phyloP scores from a whole-genome alignment of 1,140 invertebrate species.

The Drosophila ficusphila region DNA sequence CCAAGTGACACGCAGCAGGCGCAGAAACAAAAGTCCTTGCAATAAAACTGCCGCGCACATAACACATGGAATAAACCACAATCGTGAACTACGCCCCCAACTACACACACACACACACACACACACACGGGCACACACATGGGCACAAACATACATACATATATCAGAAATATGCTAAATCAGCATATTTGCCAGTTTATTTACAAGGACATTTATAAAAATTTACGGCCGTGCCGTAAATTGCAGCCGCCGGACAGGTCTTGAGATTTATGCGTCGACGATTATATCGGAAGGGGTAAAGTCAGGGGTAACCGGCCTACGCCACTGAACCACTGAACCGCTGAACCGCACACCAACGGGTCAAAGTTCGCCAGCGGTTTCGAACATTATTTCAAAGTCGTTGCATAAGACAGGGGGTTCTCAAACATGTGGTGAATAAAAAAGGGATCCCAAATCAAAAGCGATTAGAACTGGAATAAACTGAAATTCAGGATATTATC shows the following conservation, averaged over 20 bases:
- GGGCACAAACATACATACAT: slow-evolving; percentile 30
- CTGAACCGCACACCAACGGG: neutral
- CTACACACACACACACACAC: slow-evolving; percentile 20
- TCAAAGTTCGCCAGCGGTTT: slow-evolving; percentile 39
- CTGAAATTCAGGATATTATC: neutral
- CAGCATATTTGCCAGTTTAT: slow-evolving; percentile 83
- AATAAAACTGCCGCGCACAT: slow-evolving; percentile 75
- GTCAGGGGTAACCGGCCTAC: slow-evolving; percentile 7
- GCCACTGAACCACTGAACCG: neutral
- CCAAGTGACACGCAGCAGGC: slow-evolving; percentile 3
- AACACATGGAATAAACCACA: slow-evolving; percentile 72
- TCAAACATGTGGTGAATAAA: neutral
- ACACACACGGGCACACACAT: slow-evolving; percentile 30
- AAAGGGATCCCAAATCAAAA: too few relatives aligned
- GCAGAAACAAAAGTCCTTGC: slow-evolving; percentile 39
- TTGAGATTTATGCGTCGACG: slow-evolving; percentile 76
- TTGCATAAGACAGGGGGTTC: slow-evolving; percentile 15
- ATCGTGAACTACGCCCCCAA: slow-evolving; percentile 66
- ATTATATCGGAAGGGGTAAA: slow-evolving; percentile 52
- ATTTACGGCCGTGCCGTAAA: slow-evolving; percentile 78
- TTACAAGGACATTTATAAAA: slow-evolving; percentile 83
- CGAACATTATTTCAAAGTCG: slow-evolving; percentile 67
- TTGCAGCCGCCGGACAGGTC: slow-evolving; percentile 79
- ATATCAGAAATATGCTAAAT: slow-evolving; percentile 78
- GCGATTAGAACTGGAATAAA: neutral